A percentile compares a stretch with the other conserved stretches of the same genome.
These are phyloP conservation scores for Amaurobius ferox DNA, from an alignment of 2,888 invertebrate genomes.

Conservation along the genomic window DNA sequence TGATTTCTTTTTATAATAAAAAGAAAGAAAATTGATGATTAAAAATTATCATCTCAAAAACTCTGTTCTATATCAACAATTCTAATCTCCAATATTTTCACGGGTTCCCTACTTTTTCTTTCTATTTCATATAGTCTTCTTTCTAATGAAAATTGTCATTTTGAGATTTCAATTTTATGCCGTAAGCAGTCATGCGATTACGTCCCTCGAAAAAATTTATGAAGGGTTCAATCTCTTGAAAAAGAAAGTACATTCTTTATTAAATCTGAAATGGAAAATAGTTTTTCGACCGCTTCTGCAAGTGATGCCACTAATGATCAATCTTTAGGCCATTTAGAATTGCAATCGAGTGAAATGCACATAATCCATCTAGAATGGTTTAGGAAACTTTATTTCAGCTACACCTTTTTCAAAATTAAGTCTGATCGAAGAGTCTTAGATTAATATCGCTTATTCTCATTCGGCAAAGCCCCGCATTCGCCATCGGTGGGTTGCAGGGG, in stretches of 20 bases:
- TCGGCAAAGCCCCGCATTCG: slow-evolving; percentile 38
- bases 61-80: too few relatives aligned
- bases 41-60: too few relatives aligned
- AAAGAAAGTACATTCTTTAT: neutral
- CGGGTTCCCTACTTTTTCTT: too few relatives aligned
- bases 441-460: slow-evolving; percentile 66
- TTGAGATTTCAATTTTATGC: neutral
- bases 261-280: slow-evolving; percentile 35
- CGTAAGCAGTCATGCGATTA: neutral
- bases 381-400: slow-evolving; percentile 41
- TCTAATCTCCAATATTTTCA: too few relatives aligned
- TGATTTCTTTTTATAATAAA: too few relatives aligned
- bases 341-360: slow-evolving; percentile 63
- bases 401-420: slow-evolving; percentile 68
- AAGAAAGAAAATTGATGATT: too few relatives aligned
- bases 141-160: too few relatives aligned
- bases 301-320: slow-evolving; percentile 65
- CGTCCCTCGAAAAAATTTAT: neutral
- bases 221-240: neutral
- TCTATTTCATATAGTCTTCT: too few relatives aligned
- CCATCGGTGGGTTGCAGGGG: slow-evolving; percentile 54
- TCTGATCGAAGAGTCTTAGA: slow-evolving; percentile 58
- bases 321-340: slow-evolving; percentile 61
- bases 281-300: slow-evolving; percentile 18
- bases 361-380: slow-evolving; percentile 59